Base-by-base conservation (phyloP, 2,113 vertebrate species). In the Onychostoma macrolepis region DNA sequence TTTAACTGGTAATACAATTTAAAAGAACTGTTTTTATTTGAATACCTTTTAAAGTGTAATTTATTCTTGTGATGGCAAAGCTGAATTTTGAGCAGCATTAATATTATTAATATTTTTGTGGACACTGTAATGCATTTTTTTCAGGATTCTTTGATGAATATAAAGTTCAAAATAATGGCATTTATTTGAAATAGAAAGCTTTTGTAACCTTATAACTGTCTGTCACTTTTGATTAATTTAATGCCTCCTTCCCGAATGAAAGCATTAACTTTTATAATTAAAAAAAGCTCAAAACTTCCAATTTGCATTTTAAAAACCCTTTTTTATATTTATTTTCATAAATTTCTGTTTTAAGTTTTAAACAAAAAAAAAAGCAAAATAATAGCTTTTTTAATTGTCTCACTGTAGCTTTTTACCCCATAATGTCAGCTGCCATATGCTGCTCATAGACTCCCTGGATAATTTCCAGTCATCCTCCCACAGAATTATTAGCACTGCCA, bases 401-500 rank as follows among this genome's bases (percentile, higher is more conserved):
- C 36, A 5, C 28, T 56, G 43, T 43, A 28, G 78, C 9, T 72
- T 83, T 83, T 80, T 58, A 6, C 48, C 45, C 79, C 58, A 77
- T 83, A 45, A 48, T 85, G 43, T 83, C 78, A 88, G 79, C 58
- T 79, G 83, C 58, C 78, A 82, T 79, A 72, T 45, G 53, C 67
- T 13, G 53, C 67, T 13, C 69, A 76, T 78, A 83, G 24, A 19
- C 50, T 65, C 50, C 17, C 80, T 87, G 80, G 67, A 58, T 4
- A 3, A 21, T 11, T 33, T 87, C 86, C 89, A 88, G 76, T 9
- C 48, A 43, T 38, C 67, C 88, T 89, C 86, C 89, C 86, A 84
- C 80, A 58, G 19, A 67, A 88, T 19, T 84, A 84, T 65, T 80
- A 87, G 28, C 58, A 38, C 21, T 84, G 85, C 80, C 30, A 58